A percentile compares a stretch with the other conserved stretches of the same genome.
Conservation (phyloP, 1,140 invertebrate species). For the Drosophila arawakana region DNA sequence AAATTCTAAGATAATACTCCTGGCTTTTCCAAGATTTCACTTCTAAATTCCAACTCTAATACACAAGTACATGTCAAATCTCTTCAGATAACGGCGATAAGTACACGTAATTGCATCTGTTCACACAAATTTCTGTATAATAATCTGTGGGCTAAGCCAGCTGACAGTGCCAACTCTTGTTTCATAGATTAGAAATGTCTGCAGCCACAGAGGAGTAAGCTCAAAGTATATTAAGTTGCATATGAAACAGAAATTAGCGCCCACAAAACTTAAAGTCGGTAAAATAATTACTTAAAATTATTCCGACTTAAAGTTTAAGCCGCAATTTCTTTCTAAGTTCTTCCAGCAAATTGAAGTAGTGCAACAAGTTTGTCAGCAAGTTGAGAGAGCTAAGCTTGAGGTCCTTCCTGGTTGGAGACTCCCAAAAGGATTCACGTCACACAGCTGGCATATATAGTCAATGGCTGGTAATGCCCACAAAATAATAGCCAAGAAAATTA, state of each 20-base stretch:
- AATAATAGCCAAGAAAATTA: slow-evolving; percentile 44
- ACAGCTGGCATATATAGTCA: slow-evolving; percentile 49
- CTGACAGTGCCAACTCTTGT: too few species aligned
- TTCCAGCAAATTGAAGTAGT: neutral
- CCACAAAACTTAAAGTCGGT: too few species aligned
- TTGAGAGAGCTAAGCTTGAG: slow-evolving; percentile 1
- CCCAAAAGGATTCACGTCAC: slow-evolving; percentile 7
- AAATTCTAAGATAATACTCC: neutral
- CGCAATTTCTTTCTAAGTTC: neutral
- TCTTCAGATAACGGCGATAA: slow-evolving; percentile 10
- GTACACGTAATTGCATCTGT: slow-evolving; percentile 7
- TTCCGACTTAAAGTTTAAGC: neutral
- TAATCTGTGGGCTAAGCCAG: too few species aligned
- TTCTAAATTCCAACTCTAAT: neutral
- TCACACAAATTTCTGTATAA: neutral
- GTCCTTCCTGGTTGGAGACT: slow-evolving; percentile 8
- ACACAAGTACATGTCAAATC: neutral
- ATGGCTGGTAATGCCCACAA: slow-evolving; percentile 21
- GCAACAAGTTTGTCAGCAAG: neutral
- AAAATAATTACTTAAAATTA: too few species aligned
- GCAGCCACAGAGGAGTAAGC: too few species aligned
- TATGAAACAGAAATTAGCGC: too few species aligned
- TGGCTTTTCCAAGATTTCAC: slow-evolving; percentile 1
- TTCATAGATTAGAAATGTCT: neutral
- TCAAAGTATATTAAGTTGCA: too few species aligned